Conservation (phyloP, 2,888 invertebrate genomes). For the Epinotia demarniana region DNA sequence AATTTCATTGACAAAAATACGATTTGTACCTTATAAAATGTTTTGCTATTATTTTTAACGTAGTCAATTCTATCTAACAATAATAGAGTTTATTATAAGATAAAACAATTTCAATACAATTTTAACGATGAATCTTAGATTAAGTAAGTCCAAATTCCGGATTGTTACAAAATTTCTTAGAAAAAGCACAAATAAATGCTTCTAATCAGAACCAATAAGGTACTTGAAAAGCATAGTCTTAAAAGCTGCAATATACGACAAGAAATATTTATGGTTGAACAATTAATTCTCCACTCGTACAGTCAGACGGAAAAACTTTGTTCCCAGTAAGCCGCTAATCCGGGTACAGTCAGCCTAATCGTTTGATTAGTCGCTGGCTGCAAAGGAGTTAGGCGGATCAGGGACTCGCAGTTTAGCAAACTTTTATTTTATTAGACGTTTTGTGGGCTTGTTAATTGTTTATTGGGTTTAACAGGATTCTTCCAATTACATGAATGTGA, state of each 20-base stretch:
- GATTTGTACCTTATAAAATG: no score
- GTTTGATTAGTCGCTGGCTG: constrained; percentile 70
- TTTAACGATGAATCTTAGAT: no score
- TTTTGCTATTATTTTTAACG: no score
- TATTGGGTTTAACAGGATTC: constrained; percentile 4
- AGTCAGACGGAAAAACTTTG: constrained; percentile 47
- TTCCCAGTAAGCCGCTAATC: constrained; percentile 53
- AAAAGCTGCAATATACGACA: not conserved
- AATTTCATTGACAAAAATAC: no score
- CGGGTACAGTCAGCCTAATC: constrained; percentile 62
- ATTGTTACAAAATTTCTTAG: no score
- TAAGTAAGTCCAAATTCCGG: no score
- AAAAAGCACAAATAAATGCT: not conserved
- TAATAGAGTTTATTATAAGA: no score
- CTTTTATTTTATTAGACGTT: constrained; percentile 49
- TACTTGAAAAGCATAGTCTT: not conserved
- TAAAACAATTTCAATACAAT: no score
- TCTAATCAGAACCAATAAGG: not conserved
- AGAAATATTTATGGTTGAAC: constrained; percentile 18
- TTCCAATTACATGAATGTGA: not conserved
- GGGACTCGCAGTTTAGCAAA: constrained; percentile 55
- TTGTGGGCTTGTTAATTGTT: constrained; percentile 40
- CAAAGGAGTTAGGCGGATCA: constrained; percentile 65
- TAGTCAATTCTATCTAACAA: no score
- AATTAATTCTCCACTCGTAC: constrained; percentile 30